phyloP scores from a whole-genome alignment of 2,113 vertebrate species.

The Paramormyrops kingsleyae region DNA sequence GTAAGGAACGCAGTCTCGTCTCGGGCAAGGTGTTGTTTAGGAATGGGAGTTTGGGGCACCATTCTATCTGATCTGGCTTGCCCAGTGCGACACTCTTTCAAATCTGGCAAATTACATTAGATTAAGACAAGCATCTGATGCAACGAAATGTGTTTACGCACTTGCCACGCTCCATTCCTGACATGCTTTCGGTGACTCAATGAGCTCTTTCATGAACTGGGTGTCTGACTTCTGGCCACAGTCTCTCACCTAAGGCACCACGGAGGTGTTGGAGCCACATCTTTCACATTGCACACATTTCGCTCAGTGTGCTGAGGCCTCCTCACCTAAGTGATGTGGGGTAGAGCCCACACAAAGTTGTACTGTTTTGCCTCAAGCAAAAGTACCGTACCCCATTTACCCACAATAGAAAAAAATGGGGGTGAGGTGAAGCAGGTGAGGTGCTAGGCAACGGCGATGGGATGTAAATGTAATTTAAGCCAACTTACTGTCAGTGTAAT shows the following conservation, averaged over 20 bases:
- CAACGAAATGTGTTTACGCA: not conserved
- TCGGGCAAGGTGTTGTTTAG: not conserved
- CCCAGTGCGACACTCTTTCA: not conserved
- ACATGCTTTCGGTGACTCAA: constrained; percentile 1
- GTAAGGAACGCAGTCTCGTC: constrained; percentile 15
- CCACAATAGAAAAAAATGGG: not conserved
- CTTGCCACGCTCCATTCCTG: constrained; percentile 5
- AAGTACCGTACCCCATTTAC: not conserved
- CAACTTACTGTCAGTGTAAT: not conserved
- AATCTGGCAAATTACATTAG: not conserved
- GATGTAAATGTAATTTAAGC: not conserved
- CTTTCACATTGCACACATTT: not conserved
- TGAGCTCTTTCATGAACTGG: not conserved
- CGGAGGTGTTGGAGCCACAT: not conserved
- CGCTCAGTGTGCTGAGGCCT: not conserved
- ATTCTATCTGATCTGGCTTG: not conserved
- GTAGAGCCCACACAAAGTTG: not conserved
- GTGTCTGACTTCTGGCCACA: not conserved
- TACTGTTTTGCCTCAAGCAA: not conserved
- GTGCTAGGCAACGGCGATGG: not conserved
- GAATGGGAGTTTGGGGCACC: not conserved
- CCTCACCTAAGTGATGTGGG: not conserved
- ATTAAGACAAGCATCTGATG: constrained; percentile 1
- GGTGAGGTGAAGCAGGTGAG: not conserved
- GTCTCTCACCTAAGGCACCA: not conserved